Percentiles rank a stretch among this genome's conserved stretches.
Evolutionary conservation across 2,888 invertebrate genomes (phyloP).

Genomic region (Sabatieria punctata): DNA sequence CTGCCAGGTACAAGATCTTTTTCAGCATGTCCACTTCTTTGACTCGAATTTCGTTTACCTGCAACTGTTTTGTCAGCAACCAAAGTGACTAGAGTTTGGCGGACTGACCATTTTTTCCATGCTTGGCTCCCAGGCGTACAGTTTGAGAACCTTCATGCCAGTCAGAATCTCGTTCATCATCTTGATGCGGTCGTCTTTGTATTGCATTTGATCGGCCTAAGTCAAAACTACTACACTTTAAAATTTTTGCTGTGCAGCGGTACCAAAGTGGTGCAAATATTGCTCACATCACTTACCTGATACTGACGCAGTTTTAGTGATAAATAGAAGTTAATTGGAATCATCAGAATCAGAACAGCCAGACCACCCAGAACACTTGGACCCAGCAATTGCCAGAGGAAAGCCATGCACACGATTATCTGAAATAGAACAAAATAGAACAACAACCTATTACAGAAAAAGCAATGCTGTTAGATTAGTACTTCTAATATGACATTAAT

Average conservation of each 20-base stretch:
- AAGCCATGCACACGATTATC: slow-evolving; percentile 12
- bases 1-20: slow-evolving; percentile 26
- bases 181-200: slow-evolving; percentile 78
- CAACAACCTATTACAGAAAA: no score
- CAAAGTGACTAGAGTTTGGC: no score
- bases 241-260: no score
- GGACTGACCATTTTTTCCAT: slow-evolving; percentile 23
- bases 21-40: slow-evolving; percentile 30
- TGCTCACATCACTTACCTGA: slow-evolving; percentile 2
- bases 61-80: no score
- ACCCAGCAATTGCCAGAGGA: slow-evolving; percentile 37
- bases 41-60: slow-evolving; percentile 32
- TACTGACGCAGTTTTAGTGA: background rate
- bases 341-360: slow-evolving; percentile 73
- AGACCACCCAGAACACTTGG: slow-evolving; percentile 73
- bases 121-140: slow-evolving; percentile 41
- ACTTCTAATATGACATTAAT: no score
- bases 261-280: no score
- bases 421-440: no score
- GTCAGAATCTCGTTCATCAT: slow-evolving; percentile 80
- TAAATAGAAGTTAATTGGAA: slow-evolving; percentile 32
- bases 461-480: no score
- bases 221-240: no score
- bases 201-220: slow-evolving; percentile 65
- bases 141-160: slow-evolving; percentile 55